Evolutionary conservation across 2,113 vertebrate genomes (phyloP).

Genomic region (Callipepla californica): DNA sequence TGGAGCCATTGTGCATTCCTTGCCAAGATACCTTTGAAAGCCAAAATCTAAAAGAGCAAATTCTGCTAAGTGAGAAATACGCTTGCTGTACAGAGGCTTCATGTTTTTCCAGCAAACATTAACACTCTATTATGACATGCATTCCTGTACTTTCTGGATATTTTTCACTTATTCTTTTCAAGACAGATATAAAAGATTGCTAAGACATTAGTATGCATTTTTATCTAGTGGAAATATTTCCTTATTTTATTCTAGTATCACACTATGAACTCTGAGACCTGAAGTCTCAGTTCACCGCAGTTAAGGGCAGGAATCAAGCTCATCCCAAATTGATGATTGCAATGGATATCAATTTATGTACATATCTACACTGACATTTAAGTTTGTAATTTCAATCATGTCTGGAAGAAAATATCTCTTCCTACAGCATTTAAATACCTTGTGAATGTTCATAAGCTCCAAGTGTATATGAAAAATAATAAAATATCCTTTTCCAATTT

Average conservation of each 20-base stretch:
- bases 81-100: background rate
- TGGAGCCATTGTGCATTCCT: background rate
- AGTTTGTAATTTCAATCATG: background rate
- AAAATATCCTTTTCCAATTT: background rate
- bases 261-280: background rate
- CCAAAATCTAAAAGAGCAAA: background rate
- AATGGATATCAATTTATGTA: background rate
- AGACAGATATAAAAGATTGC: background rate
- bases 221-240: background rate
- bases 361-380: background rate
- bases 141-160: background rate
- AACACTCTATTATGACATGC: background rate
- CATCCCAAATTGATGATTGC: background rate
- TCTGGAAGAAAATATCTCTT: background rate
- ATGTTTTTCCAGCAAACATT: background rate
- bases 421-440: background rate
- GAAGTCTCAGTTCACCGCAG: background rate
- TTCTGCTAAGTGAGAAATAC: background rate
- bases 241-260: background rate
- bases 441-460: background rate
- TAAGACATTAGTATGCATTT: background rate
- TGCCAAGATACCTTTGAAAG: background rate
- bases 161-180: background rate
- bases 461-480: background rate
- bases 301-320: background rate